A percentile compares a stretch with the other conserved stretches of the same genome.
These are phyloP conservation scores for Phodopus roborovskii DNA, from an alignment of 2,113 vertebrate genomes.

Conservation along the genomic window DNA sequence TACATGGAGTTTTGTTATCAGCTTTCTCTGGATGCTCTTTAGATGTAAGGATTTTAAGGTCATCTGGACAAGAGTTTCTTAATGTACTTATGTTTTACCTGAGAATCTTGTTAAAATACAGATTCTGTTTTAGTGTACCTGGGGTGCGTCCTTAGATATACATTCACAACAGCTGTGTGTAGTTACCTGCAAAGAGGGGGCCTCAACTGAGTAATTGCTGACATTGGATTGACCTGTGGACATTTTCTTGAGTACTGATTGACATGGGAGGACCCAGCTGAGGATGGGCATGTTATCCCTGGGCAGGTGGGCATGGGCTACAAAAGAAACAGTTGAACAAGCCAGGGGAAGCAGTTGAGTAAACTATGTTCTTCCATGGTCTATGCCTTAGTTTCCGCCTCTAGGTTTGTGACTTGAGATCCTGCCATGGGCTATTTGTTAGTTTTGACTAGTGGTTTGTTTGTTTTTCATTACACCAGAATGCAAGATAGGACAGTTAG, in stretches of 20 bases:
- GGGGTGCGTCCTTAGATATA: neutral
- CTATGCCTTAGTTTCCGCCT: neutral
- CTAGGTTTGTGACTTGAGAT: neutral
- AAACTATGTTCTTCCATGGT: neutral
- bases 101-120: neutral
- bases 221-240: neutral
- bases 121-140: neutral
- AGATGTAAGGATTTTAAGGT: neutral
- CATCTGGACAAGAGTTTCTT: neutral
- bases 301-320: neutral
- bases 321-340: neutral
- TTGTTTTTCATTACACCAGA: neutral
- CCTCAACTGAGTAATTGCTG: neutral
- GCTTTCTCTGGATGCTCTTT: neutral
- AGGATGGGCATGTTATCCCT: neutral
- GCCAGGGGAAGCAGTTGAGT: neutral
- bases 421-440: neutral
- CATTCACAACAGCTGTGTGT: neutral
- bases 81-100: neutral
- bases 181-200: neutral
- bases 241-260: neutral
- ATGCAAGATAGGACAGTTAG: neutral
- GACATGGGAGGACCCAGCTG: neutral
- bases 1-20: neutral
- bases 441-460: neutral